Evolutionary conservation across 2,888 invertebrate species (phyloP), one percentile per base, ranked within the genome.

Genomic region (Drosophila demipolita): DNA sequence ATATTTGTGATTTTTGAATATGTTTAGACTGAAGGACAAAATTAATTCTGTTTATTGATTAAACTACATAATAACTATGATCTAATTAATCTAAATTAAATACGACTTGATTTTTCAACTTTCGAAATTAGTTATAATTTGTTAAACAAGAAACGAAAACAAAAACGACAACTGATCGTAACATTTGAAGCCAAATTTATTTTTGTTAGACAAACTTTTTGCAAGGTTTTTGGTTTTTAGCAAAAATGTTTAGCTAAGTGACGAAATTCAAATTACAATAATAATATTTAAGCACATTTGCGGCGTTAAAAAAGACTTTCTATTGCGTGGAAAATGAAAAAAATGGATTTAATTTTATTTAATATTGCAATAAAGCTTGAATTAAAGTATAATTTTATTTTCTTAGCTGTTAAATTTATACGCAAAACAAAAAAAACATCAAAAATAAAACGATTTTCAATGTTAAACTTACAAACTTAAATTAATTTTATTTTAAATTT

Each of bases 1-100:
- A 87, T 87, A 88, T 88, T 88, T 87, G 87, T 87, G 87, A 87
- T 87, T 87, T 88, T 89, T 86, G 85, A 86, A 89, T 86, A 87
- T 89, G 86, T 87, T 87, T 88, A 87, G 87, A 87, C 87, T 87
- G 87, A 87, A 78, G 87, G 87, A 83, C 87, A 87, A 87, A 89
- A 89, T 87, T 86, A 40, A 88, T 89, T 88, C 76, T 76, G 79
- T 82, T 76, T 82, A 78, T 74, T 75, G 63, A 80, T 78, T 75
- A 68, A 72, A 82, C 66, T 78, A 75, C 72, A 73, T 72, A 66
- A 60, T 61, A 66, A 73, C 61, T 86, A 79, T 84, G 70, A 79
- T 72, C 60, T 78, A 83, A 83, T 85, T 82, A 67, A 85, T 76
- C 80, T 83, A 71, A 71, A 87, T 73, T 86, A 63, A 83, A 63